Evolutionary conservation across 2,888 invertebrate species (phyloP), one percentile per base, ranked within the genome.

Genomic region (Falcaria lacertinaria): DNA sequence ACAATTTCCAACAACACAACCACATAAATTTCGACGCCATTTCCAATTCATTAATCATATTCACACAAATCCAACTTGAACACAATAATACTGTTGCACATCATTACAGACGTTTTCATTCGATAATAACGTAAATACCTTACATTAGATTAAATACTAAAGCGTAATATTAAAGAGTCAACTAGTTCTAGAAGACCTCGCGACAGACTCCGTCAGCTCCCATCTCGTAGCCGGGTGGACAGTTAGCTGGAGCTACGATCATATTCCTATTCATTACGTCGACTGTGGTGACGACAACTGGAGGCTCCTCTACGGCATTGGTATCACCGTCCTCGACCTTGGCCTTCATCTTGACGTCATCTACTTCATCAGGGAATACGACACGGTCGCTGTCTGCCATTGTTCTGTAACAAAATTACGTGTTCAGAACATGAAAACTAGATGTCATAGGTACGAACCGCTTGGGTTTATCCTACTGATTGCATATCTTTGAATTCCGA

Each of bases 341-440:
- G 8, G 54, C 57, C 1, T 61, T 60, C 13, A 50, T 69, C 44
- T 81, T 79, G 1, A 43, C 57, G 13, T 74, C 74, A 1, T 74
- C 71, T 0, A 77, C 73, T 52, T 86, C 82, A n/a, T 84, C 80
- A 13, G 83, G 80, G 52, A 64, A 80, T 1, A 81, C 74, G 15
- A 85, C 54, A 37, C 75, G 76, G 33, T 78, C 60, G 13, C 63
- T 65, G 48, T 81, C 83, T 13, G 83, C 76, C 86, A 86, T 86
- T 60, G 19, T 52, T 47, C 70, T 66, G 68, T 43, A 57, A 44
- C 47, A 59, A 51, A 45, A 35, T 33, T 17, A 34, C 22, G 7
- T 7, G 5, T 6, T 22, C 1, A 22, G 3, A n/a, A n/a, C n/a
- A 19, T 19, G 19, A 19, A 19, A 19, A 5, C 2, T 19, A 19